Percentiles rank a stretch among this genome's conserved stretches.
Evolutionary conservation across 2,113 vertebrate genomes (phyloP).

Genomic region (Grammomys dolichurus): DNA sequence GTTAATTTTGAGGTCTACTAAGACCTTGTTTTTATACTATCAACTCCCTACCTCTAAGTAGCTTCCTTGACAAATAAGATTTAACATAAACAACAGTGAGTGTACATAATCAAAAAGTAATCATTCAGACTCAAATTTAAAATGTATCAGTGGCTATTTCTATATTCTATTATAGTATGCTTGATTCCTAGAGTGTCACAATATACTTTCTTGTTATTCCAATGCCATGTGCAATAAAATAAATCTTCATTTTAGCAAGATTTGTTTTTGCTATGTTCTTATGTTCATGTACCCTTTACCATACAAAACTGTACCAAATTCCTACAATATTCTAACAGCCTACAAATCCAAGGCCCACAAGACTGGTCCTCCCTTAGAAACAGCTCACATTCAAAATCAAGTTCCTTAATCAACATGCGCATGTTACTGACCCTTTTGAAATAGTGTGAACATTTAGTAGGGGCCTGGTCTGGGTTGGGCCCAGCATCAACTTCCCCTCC

Average conservation of each 20-base stretch:
- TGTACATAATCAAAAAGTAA: slow-evolving; percentile 3
- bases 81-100: neutral
- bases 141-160: slow-evolving; percentile 16
- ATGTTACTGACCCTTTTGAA: neutral
- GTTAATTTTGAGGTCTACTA: neutral
- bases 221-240: neutral
- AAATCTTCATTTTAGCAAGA: neutral
- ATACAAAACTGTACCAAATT: neutral
- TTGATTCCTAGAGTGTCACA: neutral
- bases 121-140: slow-evolving; percentile 5
- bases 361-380: neutral
- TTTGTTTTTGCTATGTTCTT: neutral
- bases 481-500: neutral
- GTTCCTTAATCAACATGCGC: slow-evolving; percentile 15
- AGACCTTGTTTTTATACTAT: neutral
- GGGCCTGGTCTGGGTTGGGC: neutral
- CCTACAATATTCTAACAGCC: neutral
- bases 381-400: neutral
- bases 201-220: neutral
- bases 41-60: neutral
- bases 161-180: neutral
- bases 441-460: neutral
- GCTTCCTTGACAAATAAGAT: neutral
- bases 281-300: neutral
- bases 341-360: neutral